A percentile compares a stretch with the other conserved stretches of the same genome.
phyloP scores from a whole-genome alignment of 2,113 vertebrate genomes.

The Sciurus niger region DNA sequence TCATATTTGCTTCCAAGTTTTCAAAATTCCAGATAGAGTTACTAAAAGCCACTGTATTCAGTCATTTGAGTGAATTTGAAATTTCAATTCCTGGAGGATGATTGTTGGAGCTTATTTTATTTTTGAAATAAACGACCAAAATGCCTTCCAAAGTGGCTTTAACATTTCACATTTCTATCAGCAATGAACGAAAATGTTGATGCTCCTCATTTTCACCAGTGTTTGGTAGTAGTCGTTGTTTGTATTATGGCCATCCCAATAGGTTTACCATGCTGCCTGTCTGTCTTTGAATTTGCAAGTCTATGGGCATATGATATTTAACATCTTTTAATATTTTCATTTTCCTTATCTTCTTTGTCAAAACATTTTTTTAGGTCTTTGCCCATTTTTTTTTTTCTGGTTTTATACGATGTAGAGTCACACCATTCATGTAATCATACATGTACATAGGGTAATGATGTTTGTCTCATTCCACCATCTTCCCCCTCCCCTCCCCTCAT shows the following conservation, averaged over 20 bases:
- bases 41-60: neutral
- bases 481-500: too few relatives aligned
- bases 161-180: neutral
- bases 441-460: too few relatives aligned
- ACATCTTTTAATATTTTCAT: too few relatives aligned
- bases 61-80: neutral
- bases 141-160: neutral
- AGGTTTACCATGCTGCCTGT: neutral
- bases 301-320: too few relatives aligned
- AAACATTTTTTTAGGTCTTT: too few relatives aligned
- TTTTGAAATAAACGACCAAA: neutral
- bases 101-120: neutral
- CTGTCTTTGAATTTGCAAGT: too few relatives aligned
- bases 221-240: neutral
- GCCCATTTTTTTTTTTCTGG: too few relatives aligned
- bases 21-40: neutral
- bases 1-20: neutral
- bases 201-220: neutral
- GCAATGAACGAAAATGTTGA: neutral
- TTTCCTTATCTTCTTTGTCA: too few relatives aligned
- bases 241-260: neutral
- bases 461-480: too few relatives aligned
- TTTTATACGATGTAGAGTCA: too few relatives aligned
- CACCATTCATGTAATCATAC: too few relatives aligned
- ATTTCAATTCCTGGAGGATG: neutral